Base-by-base conservation (phyloP, 2,113 vertebrate genomes). In the Rhea americana region DNA sequence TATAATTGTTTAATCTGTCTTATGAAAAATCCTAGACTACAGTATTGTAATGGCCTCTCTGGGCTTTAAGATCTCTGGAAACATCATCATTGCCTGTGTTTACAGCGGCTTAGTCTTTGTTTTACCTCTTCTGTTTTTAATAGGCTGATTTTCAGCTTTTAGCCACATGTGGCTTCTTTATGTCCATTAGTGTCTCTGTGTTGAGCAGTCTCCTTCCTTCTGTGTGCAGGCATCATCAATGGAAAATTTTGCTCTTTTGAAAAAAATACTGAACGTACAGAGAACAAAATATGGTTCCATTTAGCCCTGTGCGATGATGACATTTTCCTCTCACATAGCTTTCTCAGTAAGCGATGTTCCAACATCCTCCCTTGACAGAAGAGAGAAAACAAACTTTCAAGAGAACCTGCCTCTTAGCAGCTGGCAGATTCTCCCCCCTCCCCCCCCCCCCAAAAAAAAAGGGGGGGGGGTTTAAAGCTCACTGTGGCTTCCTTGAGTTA, bases 171-270 rank as follows among this genome's bases (percentile, higher is more conserved):
- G 39, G 39, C 12, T 78, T 90, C 68, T 78, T 81, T 56, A 72
- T 32, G 9, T 47, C 37, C 14, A 11, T 8, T 74, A 87, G 16
- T 28, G 41, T 89, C 41, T 79, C 32, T 67, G 76, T 90, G 84
- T 82, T 17, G 25, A 90, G 78, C 83, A 91, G 63, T 65, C 76
- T 92, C 63, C 73, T 90, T 95, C 67, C 53, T 96, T 89, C 70
- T 65, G 70, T 30, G 3, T 77, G 80, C 74, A 92, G 88, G 76
- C 75, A 78, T 59, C 86, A 81, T 86, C 89, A 91, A 43, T 91
- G 88, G 93, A 96, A 97, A 95, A 84, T 79, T 48, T 94, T 83
- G 45, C 62, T 93, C 86, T 59, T 91, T 94, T 91, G 90, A 17
- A 86, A 93, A 93, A 96, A 92, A 87, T 32, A 83, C 85, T 87